These are phyloP conservation scores for Drosophila mayaguana DNA, from an alignment of 2,888 invertebrate genomes.

Conservation along the genomic window DNA sequence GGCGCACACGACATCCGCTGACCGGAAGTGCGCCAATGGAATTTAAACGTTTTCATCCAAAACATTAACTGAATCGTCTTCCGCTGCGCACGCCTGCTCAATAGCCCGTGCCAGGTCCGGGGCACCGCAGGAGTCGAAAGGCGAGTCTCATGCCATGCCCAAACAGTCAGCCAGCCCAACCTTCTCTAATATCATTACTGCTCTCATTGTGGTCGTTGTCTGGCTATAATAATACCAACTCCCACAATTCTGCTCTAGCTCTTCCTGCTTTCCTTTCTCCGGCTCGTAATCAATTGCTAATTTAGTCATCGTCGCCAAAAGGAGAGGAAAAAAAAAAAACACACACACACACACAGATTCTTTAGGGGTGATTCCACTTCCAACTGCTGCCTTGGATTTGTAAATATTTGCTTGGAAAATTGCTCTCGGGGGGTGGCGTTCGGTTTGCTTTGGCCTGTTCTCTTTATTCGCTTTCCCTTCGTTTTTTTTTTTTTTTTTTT, in stretches of 20 bases:
- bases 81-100: conserved; percentile 74
- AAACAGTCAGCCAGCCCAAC: conserved; percentile 19
- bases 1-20: conserved; percentile 83
- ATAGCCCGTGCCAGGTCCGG: conserved; percentile 59
- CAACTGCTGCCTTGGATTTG: conserved; percentile 48
- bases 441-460: conserved; percentile 16
- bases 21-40: conserved; percentile 79
- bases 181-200: conserved; percentile 72
- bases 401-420: conserved; percentile 68
- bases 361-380: conserved; percentile 48
- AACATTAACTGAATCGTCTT: conserved; percentile 80
- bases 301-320: conserved; percentile 69
- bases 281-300: conserved; percentile 68
- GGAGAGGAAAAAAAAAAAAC: neutral
- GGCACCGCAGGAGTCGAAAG: conserved; percentile 58
- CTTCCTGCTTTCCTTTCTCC: conserved; percentile 8
- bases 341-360: neutral
- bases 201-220: conserved; percentile 75
- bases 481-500: conserved; percentile 12
- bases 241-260: conserved; percentile 8
- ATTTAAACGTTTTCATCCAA: conserved; percentile 80
- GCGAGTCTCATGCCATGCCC: conserved; percentile 10
- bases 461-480: conserved; percentile 6
- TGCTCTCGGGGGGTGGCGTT: conserved; percentile 45
- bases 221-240: conserved; percentile 21